Base-by-base conservation (phyloP, 1,140 invertebrate species). In the Aphaenogaster ashmeadi region DNA sequence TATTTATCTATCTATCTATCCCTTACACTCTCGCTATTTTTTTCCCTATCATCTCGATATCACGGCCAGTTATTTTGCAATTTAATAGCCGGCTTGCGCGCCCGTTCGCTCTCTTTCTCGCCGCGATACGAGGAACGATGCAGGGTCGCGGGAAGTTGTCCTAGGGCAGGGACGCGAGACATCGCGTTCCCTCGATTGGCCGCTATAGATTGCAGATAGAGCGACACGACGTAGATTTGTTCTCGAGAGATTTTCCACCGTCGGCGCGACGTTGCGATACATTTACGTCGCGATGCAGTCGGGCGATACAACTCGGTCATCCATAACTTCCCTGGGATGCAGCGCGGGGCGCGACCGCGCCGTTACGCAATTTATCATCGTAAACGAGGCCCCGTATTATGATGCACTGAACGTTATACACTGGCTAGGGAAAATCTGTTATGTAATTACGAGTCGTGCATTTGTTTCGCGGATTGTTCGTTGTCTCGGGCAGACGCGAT, bases 31-130 rank as follows among this genome's bases (percentile, higher is more conserved):
- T 9, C 2, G 0, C 8, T 44, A 3, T 47, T 78, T 77, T 80
- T 56, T 86, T 84, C 67, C 69, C 54, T 11, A 7, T 44, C 62
- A 3, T 50, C 52, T 75, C 58, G 44, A 50, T 38, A 69, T 33
- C 62, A 33, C 74, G 27, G 13, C 41, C 21, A 81, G 77, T 88
- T 90, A 90, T 91, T 90, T 83, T 85, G 66, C 78, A 62, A 91
- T 90, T 91, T 91, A 90, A 90, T 88, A 86, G 33, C 52, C 71
- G 56, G 18, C 72, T 67, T 50, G 3, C 38, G 27, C 41, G 18
- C 52, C 2, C 13, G 60, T 21, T 2, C 33, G 38, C 50, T 67
- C 41, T 50, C 5, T 86, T 72, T 64, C 38, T 33, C 21, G 15
- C 27, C 3, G 13, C 36, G 56, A 27, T 33, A 47, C 33, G 54